A percentile compares a stretch with the other conserved stretches of the same genome.
phyloP scores from a whole-genome alignment of 2,888 invertebrate genomes.

The Morpho helenor region DNA sequence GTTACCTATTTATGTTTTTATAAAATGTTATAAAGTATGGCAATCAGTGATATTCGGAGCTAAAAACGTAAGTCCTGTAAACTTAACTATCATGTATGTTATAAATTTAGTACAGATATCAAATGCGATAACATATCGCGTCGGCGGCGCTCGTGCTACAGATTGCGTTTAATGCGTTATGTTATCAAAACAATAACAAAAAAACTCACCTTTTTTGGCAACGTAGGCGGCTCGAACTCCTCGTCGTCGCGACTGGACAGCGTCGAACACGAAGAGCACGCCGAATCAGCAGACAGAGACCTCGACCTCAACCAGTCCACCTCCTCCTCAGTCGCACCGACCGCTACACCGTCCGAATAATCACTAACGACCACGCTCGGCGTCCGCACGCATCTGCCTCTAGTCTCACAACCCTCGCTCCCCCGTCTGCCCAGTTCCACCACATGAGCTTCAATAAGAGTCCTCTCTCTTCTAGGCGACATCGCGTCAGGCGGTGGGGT shows the following conservation, averaged over 20 bases:
- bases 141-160: too few relatives aligned
- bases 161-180: too few relatives aligned
- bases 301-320: conserved; percentile 68
- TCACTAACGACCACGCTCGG: conserved; percentile 94
- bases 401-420: conserved; percentile 67
- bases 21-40: too few relatives aligned
- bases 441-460: conserved; percentile 75
- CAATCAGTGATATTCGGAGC: too few relatives aligned
- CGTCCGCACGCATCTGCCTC: conserved; percentile 84
- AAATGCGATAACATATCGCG: too few relatives aligned
- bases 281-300: conserved; percentile 82
- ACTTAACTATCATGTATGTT: too few relatives aligned
- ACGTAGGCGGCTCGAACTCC: conserved; percentile 66
- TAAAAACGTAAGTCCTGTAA: too few relatives aligned
- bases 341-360: conserved; percentile 84
- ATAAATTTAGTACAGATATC: too few relatives aligned
- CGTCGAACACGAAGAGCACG: conserved; percentile 87
- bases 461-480: conserved; percentile 64
- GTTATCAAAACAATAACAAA: conserved; percentile 1
- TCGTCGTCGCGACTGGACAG: conserved; percentile 86
- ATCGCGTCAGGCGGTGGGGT: conserved; percentile 63
- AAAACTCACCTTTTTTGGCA: conserved; percentile 72
- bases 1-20: too few relatives aligned
- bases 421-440: conserved; percentile 76
- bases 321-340: conserved; percentile 68